These are phyloP conservation scores for Bubo scandiacus DNA, from an alignment of 2,113 vertebrate species.

Conservation along the genomic window DNA sequence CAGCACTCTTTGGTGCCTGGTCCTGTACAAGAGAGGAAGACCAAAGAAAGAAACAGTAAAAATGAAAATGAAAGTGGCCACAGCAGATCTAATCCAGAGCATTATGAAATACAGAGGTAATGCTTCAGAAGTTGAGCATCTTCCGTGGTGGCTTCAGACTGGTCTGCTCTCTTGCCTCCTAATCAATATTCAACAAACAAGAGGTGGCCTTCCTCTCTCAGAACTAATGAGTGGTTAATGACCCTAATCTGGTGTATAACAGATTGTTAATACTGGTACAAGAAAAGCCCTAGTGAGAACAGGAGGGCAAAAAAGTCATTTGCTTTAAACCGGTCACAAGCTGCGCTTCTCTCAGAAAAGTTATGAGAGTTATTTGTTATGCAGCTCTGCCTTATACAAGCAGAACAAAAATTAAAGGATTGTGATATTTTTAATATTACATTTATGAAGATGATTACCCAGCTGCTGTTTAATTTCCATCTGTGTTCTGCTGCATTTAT, in stretches of 20 bases:
- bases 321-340: neutral
- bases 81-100: neutral
- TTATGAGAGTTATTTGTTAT: slow-evolving; percentile 13
- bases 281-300: slow-evolving; percentile 20
- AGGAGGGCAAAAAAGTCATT: slow-evolving; percentile 31
- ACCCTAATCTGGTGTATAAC: slow-evolving; percentile 12
- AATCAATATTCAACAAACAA: slow-evolving; percentile 40
- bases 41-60: neutral
- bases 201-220: neutral
- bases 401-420: slow-evolving; percentile 41
- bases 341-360: neutral
- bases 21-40: neutral
- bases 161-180: neutral
- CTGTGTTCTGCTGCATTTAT: slow-evolving; percentile 56
- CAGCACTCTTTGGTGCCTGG: neutral
- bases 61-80: neutral
- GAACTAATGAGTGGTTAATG: slow-evolving; percentile 30
- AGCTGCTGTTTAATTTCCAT: slow-evolving; percentile 56
- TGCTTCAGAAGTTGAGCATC: neutral
- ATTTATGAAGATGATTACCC: slow-evolving; percentile 59
- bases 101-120: neutral
- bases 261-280: slow-evolving; percentile 11
- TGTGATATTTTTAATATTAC: slow-evolving; percentile 49
- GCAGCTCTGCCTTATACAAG: slow-evolving; percentile 35
- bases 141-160: neutral